Evolutionary conservation across 2,113 vertebrate genomes (phyloP).

Genomic region (Haemorhous mexicanus): DNA sequence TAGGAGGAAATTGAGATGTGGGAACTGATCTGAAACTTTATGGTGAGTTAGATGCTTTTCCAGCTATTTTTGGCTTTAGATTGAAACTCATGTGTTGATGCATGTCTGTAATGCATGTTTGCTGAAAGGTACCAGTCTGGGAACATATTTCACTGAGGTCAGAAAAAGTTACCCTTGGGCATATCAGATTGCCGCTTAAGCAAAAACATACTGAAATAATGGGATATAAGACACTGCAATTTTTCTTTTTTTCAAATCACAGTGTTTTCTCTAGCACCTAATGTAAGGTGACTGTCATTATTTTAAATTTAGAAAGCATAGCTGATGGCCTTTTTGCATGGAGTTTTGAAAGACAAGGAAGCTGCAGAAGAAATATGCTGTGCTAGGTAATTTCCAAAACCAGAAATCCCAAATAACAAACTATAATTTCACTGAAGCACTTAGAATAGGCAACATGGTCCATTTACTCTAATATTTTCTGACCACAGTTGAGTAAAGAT

Average conservation of each 20-base stretch:
- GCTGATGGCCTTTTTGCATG: not conserved
- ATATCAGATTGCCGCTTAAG: not conserved
- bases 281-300: not conserved
- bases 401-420: slow-evolving; percentile 21
- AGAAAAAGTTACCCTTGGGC: not conserved
- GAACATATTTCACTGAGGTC: not conserved
- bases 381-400: slow-evolving; percentile 10
- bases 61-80: not conserved
- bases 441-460: not conserved
- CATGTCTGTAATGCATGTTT: not conserved
- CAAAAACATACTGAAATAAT: not conserved
- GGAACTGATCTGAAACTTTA: not conserved
- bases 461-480: slow-evolving; percentile 18
- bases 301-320: not conserved
- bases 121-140: not conserved
- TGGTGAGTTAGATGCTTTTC: not conserved
- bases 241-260: not conserved
- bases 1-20: not conserved
- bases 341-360: not conserved
- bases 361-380: not conserved
- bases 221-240: not conserved
- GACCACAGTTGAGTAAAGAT: slow-evolving; percentile 10
- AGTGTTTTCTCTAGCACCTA: not conserved
- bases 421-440: slow-evolving; percentile 15
- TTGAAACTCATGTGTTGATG: not conserved